phyloP scores from a whole-genome alignment of 2,113 vertebrate species.

The Rutilus rutilus region DNA sequence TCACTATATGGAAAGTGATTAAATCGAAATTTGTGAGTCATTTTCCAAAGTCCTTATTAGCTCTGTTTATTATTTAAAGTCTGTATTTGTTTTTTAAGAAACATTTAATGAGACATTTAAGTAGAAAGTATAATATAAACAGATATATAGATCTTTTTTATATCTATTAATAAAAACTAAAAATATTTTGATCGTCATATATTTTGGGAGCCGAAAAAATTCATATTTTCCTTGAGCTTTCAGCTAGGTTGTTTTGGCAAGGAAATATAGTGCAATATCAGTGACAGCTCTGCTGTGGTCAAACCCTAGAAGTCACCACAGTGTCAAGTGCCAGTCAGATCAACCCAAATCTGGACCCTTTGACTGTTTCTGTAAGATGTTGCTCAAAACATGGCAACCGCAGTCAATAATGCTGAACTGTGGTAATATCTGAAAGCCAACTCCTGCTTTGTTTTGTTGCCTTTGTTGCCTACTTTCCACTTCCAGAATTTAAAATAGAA shows the following conservation, averaged over 20 bases:
- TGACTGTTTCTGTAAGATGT: conserved; percentile 27
- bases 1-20: not conserved
- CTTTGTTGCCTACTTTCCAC: conserved; percentile 51
- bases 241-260: conserved; percentile 28
- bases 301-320: conserved; percentile 45
- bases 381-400: conserved; percentile 30
- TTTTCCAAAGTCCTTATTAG: not conserved
- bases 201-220: not conserved
- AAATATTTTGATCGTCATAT: not conserved
- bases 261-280: conserved; percentile 13
- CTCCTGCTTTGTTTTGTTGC: conserved; percentile 65
- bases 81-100: too few species aligned
- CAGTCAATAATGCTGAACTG: conserved; percentile 36
- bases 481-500: conserved; percentile 60
- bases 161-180: not conserved
- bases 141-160: not conserved
- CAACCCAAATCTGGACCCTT: conserved; percentile 24
- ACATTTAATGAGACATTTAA: too few species aligned
- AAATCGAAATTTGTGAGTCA: not conserved
- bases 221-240: not conserved
- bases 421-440: conserved; percentile 46
- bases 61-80: too few species aligned
- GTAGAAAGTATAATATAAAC: too few species aligned
- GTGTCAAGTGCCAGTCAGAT: conserved; percentile 38
- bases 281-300: conserved; percentile 39